phyloP scores from a whole-genome alignment of 2,113 vertebrate species.

The Glaucidium brasilianum region DNA sequence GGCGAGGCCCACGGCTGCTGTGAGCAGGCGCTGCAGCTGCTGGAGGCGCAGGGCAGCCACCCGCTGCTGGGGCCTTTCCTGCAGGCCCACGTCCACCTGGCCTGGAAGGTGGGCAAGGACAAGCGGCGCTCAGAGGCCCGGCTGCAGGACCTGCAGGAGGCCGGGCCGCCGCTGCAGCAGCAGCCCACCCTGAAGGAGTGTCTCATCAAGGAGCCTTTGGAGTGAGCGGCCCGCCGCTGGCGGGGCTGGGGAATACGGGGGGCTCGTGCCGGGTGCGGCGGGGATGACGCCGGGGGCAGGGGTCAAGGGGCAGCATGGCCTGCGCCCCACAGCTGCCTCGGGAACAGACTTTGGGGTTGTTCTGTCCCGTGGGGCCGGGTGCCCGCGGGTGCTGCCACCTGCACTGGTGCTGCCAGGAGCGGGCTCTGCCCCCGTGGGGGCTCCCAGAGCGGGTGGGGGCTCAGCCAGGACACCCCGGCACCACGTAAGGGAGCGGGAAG shows the following conservation, averaged over 20 bases:
- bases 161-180: conserved; percentile 69
- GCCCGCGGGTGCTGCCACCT: background rate
- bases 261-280: too few relatives aligned
- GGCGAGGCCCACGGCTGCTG: conserved; percentile 84
- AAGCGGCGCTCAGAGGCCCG: conserved; percentile 85
- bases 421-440: fast-evolving
- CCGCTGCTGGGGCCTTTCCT: conserved; percentile 84
- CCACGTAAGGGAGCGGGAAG: background rate
- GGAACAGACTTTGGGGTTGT: conserved; percentile 11
- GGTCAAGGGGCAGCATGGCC: background rate
- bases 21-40: conserved; percentile 80
- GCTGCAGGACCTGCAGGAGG: conserved; percentile 80
- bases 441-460: background rate
- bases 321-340: background rate
- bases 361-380: fast-evolving
- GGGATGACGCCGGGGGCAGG: too few relatives aligned
- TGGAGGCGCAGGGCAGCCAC: conserved; percentile 73
- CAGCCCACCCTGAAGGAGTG: conserved; percentile 86
- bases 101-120: conserved; percentile 90
- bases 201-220: conserved; percentile 84
- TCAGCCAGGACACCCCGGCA: background rate
- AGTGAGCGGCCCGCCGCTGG: conserved; percentile 8
- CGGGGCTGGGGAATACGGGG: background rate
- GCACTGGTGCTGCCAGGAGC: background rate
- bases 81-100: conserved; percentile 82